Evolutionary conservation across 2,888 invertebrate genomes (phyloP), one percentile per base, ranked within the genome.

Genomic region (Lordiphosa fenestrarum): DNA sequence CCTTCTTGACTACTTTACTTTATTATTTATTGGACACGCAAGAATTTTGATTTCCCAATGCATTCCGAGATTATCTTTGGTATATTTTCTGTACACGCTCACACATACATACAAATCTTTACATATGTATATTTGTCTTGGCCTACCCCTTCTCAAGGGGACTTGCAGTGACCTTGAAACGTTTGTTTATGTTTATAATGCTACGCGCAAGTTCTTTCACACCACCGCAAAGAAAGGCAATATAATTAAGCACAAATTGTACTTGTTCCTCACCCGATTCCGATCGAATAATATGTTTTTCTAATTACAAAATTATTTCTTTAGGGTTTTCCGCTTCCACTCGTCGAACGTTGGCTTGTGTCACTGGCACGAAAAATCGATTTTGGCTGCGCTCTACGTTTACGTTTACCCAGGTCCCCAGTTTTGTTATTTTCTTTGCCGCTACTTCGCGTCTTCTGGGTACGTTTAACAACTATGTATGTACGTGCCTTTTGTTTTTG

Each of bases 161-260:
- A 40, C 53, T 66, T 67, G 73, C 76, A 73, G 66, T 67, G 80
- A 83, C 80, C 80, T 80, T 80, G 80, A 80, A 73, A 73, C 52
- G 36, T 60, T 77, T 76, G 76, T 76, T 81, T 76, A 77, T 81
- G 71, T 76, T 76, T 75, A 57, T 44, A 33, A 51, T 39, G 40
- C 40, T 56, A 9, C 10, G 41, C 40, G 60, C 46, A 36, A 40
- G 37, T 42, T 42, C 37, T 46, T 42, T 54, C 48, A 46, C 42
- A 44, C 37, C 36, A 21, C 3, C 30, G 38, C 12, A 6, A 40
- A 39, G 12, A 0, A 12, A 10, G 19, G 15, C 15, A 23, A 4
- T 9, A 6, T 23, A 37, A 30, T 25, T 6, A 44, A 15, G 3
- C 6, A 30, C 30, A 9, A 30, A 2, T 30, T 30, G 7, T 9